These are phyloP conservation scores for Watsonalla cultraria DNA, from an alignment of 2,888 invertebrate species.

Conservation along the genomic window DNA sequence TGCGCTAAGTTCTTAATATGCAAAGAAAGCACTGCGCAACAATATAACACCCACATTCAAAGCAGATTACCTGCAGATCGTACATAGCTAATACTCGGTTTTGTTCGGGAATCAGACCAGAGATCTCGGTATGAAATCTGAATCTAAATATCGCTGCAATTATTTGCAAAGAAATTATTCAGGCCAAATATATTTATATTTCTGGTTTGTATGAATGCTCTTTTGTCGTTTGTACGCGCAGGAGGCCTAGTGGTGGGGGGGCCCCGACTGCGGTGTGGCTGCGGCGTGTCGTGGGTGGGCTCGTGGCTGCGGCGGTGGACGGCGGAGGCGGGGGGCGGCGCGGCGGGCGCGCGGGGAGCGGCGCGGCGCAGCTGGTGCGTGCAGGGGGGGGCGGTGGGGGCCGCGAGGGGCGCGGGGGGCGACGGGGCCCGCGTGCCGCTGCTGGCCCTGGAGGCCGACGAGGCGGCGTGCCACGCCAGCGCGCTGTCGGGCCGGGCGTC, in stretches of 20 bases:
- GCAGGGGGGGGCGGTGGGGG: constrained; percentile 46
- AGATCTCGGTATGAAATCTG: too few relatives aligned
- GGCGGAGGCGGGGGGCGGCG: constrained; percentile 87
- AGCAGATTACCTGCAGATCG: neutral
- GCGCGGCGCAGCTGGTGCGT: constrained; percentile 36
- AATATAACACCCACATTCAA: too few relatives aligned
- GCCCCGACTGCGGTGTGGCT: constrained; percentile 90
- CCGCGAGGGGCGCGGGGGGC: constrained; percentile 76
- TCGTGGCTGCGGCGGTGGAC: constrained; percentile 92
- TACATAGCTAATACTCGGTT: neutral
- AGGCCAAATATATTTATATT: too few relatives aligned
- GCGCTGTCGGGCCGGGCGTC: constrained; percentile 71
- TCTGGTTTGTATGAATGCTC: neutral
- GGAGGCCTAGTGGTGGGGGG: constrained; percentile 88
- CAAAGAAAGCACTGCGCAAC: too few relatives aligned
- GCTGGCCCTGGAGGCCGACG: constrained; percentile 83
- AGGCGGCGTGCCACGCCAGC: constrained; percentile 87
- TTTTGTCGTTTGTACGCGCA: constrained; percentile 34
- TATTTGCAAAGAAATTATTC: too few relatives aligned
- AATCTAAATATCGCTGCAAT: too few relatives aligned
- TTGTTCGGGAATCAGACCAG: too few relatives aligned
- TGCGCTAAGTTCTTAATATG: too few relatives aligned
- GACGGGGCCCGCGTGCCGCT: constrained; percentile 80
- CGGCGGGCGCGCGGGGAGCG: constrained; percentile 49
- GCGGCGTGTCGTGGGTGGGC: constrained; percentile 90